Evolutionary conservation across 2,888 invertebrate species (phyloP), one percentile per base, ranked within the genome.

Genomic region (Troglohyphantes excavatus): DNA sequence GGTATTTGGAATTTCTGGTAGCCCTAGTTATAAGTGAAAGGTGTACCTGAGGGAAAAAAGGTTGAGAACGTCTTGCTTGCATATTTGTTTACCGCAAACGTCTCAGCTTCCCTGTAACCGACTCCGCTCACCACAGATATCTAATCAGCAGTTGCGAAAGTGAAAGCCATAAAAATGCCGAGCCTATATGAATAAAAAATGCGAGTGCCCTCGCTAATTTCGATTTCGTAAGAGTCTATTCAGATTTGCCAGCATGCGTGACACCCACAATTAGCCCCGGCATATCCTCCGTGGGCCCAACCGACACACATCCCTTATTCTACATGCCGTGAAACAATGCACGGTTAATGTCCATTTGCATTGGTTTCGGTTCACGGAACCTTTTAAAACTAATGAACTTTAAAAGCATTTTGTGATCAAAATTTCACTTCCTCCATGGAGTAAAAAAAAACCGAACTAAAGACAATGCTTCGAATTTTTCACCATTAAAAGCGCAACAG

Each of bases 361-460:
- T 33, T 23, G 17, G 81, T 81, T 46, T 81, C 68, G 82, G 82
- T 82, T 59, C 82, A 72, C 26, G 13, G 70, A 82, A 39, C 72
- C 23, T 46, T 72, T 39, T 82, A 82, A 72, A 53, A 53, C 53
- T 53, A 53, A 53, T 53, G 17, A 53, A 53, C 53, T 53, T 53
- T n/a, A 53, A 53, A 53, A 53, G 53, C 53, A n/a, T 53, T 53
- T 53, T 53, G 53, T 53, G n/a, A 5, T 53, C 53, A n/a, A 53
- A 46, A 53, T 53, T 53, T 53, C 53, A 5, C 53, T 53, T 53
- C 53, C 53, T 53, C 53, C 53, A 39, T 39, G n/a, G n/a, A n/a
- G n/a, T 3, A 39, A 2, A 39, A 33, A 39, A 39, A 39, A 39
- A 13, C 39, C 39, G 39, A 53, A 53, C 53, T 53, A n/a, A 53